Evolutionary conservation across 2,113 vertebrate species (phyloP).

Genomic region (Aix galericulata): DNA sequence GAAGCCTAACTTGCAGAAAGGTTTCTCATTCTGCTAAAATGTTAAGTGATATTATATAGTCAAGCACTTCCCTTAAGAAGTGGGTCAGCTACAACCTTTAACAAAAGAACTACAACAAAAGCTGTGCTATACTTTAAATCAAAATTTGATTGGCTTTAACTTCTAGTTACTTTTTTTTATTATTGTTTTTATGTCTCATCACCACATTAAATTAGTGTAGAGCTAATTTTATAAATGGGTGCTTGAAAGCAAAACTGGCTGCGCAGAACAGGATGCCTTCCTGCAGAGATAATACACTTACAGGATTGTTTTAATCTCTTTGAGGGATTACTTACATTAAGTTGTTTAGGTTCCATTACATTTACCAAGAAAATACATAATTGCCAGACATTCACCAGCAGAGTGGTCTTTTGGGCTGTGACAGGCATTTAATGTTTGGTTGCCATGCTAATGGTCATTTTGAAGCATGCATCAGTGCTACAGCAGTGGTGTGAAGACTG

Average conservation of each 20-base stretch:
- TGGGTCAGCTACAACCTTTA: not conserved
- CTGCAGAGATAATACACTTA: constrained; percentile 41
- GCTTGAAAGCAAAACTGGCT: constrained; percentile 13
- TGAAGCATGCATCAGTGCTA: fast-evolving
- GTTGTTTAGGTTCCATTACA: constrained; percentile 32
- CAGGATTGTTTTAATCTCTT: constrained; percentile 46
- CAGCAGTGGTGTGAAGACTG: no score
- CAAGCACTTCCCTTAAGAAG: not conserved
- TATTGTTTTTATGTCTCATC: not conserved
- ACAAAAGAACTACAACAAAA: not conserved
- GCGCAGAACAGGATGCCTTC: constrained; percentile 27
- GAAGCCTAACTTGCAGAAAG: not conserved
- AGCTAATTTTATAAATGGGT: constrained; percentile 45
- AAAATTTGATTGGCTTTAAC: not conserved
- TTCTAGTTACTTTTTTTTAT: not conserved
- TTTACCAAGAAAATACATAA: constrained; percentile 20
- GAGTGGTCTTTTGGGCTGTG: no score
- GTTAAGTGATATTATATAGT: not conserved
- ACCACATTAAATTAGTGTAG: not conserved
- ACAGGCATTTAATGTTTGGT: not conserved
- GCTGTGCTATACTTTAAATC: not conserved
- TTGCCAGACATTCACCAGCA: not conserved
- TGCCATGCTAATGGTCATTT: not conserved
- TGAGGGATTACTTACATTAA: constrained; percentile 44
- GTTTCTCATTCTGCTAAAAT: not conserved